Conservation (phyloP, 2,797 vertebrate species). For the Spondyliosoma cantharus region DNA sequence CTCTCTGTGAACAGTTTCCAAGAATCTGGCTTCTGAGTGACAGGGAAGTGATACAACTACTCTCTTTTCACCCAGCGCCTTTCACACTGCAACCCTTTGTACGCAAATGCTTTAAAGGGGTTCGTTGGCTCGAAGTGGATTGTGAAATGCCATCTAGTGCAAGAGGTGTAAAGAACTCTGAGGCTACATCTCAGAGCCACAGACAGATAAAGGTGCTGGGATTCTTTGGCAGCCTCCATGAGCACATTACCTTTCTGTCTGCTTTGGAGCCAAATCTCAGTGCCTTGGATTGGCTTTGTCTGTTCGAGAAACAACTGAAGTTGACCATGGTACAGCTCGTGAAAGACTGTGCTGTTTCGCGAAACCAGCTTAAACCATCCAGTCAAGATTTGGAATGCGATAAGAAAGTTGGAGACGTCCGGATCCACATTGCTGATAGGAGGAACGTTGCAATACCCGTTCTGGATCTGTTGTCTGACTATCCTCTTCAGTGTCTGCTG, state of each 20-base stretch:
- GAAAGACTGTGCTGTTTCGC: conserved; percentile 75
- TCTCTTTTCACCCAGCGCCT: conserved; percentile 74
- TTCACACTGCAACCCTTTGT: conserved; percentile 78
- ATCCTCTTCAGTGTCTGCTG: conserved; percentile 88
- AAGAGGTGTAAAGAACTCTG: conserved; percentile 15
- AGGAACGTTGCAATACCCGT: conserved; percentile 29
- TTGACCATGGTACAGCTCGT: conserved; percentile 74
- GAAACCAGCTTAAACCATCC: conserved; percentile 56
- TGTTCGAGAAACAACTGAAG: conserved; percentile 83
- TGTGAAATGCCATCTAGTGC: conserved; percentile 9
- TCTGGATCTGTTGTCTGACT: conserved; percentile 74
- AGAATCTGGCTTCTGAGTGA: conserved; percentile 89
- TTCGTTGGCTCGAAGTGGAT: conserved; percentile 78
- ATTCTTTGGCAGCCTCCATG: conserved; percentile 78
- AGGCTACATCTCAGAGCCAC: conserved; percentile 20
- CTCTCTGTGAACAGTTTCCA: conserved; percentile 79
- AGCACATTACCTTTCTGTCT: conserved; percentile 80
- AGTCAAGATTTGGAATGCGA: conserved; percentile 27
- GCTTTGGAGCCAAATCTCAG: conserved; percentile 74
- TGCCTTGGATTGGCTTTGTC: conserved; percentile 82
- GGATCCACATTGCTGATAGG: background rate
- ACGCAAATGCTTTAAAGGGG: conserved; percentile 84
- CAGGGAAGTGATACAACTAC: conserved; percentile 83
- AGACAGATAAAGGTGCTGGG: conserved; percentile 70
- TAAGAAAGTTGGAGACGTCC: background rate